Evolutionary conservation across 2,888 invertebrate species (phyloP).

Genomic region (Chloroclystis v-ata): DNA sequence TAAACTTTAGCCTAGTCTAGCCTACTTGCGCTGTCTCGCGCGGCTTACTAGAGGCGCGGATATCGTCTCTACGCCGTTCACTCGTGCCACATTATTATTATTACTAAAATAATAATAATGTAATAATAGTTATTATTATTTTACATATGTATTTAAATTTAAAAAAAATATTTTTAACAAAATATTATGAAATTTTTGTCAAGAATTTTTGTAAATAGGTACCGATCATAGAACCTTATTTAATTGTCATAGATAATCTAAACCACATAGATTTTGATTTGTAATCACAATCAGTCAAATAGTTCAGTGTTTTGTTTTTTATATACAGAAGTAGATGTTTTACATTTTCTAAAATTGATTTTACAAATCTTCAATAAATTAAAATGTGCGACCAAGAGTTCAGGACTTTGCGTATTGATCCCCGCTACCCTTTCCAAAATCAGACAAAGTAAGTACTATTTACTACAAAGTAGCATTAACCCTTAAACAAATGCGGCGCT

Average conservation of each 20-base stretch:
- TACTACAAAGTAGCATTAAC: too few species aligned
- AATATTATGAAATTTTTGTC: too few species aligned
- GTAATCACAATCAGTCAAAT: background rate
- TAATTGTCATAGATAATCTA: background rate
- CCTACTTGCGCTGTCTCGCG: too few species aligned
- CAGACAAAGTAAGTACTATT: constrained; percentile 63
- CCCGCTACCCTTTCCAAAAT: constrained; percentile 63
- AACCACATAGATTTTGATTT: background rate
- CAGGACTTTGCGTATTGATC: constrained; percentile 62
- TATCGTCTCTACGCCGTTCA: too few species aligned
- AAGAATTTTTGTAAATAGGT: background rate
- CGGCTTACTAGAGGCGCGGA: too few species aligned
- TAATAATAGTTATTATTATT: too few species aligned
- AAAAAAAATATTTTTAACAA: too few species aligned
- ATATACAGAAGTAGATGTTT: background rate
- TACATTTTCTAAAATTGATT: background rate
- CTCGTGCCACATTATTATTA: too few species aligned
- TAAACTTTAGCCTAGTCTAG: too few species aligned
- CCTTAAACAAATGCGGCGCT: too few species aligned
- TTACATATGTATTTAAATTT: too few species aligned
- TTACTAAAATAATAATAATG: too few species aligned
- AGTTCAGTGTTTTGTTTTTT: constrained; percentile 10
- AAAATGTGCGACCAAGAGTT: constrained; percentile 70
- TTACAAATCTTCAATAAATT: constrained; percentile 12
- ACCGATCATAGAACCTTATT: background rate